Evolutionary conservation across 1,140 invertebrate species (phyloP).

Genomic region (Aricia agestis): DNA sequence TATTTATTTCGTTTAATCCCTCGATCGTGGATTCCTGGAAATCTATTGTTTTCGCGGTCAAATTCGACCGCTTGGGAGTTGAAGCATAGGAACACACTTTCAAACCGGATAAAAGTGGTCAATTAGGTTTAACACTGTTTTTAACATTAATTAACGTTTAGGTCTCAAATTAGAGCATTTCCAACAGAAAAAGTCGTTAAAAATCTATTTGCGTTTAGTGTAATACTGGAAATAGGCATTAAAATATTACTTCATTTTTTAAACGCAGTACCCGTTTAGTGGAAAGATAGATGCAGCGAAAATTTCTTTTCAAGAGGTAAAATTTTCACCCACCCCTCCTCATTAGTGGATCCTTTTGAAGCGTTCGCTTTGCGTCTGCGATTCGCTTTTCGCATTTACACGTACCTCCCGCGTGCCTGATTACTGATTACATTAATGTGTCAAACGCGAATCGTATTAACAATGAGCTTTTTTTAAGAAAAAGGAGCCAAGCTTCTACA

Average conservation of each 20-base stretch:
- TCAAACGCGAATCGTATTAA: constrained; percentile 23
- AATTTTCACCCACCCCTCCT: constrained; percentile 55
- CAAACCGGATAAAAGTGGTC: too few species aligned
- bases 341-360: constrained; percentile 64
- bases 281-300: constrained; percentile 54
- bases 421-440: constrained; percentile 26
- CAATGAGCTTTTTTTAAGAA: too few species aligned
- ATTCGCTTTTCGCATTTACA: constrained; percentile 49
- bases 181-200: not conserved
- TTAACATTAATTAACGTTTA: too few species aligned
- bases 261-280: constrained; percentile 52
- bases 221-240: constrained; percentile 20
- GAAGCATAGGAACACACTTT: too few species aligned
- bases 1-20: too few species aligned
- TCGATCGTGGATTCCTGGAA: too few species aligned
- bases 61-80: too few species aligned
- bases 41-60: too few species aligned
- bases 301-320: constrained; percentile 61
- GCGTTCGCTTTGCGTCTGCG: constrained; percentile 51
- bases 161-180: not conserved
- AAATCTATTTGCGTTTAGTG: constrained; percentile 14
- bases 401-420: constrained; percentile 31
- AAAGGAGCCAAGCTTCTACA: too few species aligned
- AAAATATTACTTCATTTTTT: constrained; percentile 39
- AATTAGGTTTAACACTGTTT: too few species aligned